Base-by-base conservation (phyloP, 1,140 invertebrate genomes). In the Saccostrea cuccullata region DNA sequence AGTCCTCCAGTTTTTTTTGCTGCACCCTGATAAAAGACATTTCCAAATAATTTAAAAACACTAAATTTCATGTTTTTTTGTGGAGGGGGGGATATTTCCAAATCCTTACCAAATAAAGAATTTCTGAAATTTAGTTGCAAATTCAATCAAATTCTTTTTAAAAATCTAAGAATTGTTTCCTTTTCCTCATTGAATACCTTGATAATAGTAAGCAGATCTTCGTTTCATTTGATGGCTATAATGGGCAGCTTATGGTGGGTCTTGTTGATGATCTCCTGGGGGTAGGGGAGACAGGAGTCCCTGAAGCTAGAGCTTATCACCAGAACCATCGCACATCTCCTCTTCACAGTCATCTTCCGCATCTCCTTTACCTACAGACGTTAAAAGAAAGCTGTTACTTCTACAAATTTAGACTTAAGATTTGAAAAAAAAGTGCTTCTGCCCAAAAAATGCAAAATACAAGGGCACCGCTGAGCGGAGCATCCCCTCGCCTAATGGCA, bases 191-290 rank as follows among this genome's bases (percentile, higher is more conserved):
- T 73, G 23, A 23, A 26, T 85, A 87, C 87, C 86, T 89, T 89
- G 40, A 87, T 90, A 67, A 95, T 95, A 67, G 92, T 94, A 11
- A 95, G 92, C 12, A 95, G 91, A 85, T 94, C 93, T 89, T 95
- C 94, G 89, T 95, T 95, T 36, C 91, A 90, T 85, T 92, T 93
- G 83, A 94, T 93, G 12, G 94, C 94, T 87, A 94, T 93, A 55
- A 92, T 83, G 11, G 94, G 94, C 30, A 95, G 90, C 36, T 89
- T 91, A 36, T 91, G 87, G 60, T 92, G 92, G 20, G 94, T 89
- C 36, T 90, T 90, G 15, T 89, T 87, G 12, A 94, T 89, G 58
- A 95, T 92, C n/a, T 91, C 85, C 23, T 91, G 85, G 2, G 93
- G 93, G 88, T 91, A 93, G 0, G 94, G 94, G 30, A 93, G 86